These are phyloP conservation scores for Ectropis crepuscularia DNA, from an alignment of 2,888 invertebrate genomes.

Conservation along the genomic window DNA sequence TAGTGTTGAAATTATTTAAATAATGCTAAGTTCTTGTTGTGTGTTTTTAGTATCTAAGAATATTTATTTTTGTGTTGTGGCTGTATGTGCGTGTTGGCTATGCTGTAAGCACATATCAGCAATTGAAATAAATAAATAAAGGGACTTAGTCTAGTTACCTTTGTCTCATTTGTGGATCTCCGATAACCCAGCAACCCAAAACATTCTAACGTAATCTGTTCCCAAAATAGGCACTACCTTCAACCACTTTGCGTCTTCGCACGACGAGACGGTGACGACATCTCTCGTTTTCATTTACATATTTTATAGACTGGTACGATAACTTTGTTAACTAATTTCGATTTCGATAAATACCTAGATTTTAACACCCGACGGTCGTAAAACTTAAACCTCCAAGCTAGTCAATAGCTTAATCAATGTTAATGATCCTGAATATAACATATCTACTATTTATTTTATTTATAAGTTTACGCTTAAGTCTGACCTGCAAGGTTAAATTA, in stretches of 20 bases:
- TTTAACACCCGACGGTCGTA: constrained; percentile 39
- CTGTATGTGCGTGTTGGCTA: too few species aligned
- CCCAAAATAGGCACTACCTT: background rate
- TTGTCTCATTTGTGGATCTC: too few species aligned
- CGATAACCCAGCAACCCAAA: too few species aligned
- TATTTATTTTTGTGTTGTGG: too few species aligned
- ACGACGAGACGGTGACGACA: constrained; percentile 43
- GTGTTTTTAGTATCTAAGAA: too few species aligned
- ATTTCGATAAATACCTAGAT: constrained; percentile 38
- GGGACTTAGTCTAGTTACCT: too few species aligned
- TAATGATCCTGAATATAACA: constrained; percentile 10
- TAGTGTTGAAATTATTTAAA: too few species aligned
- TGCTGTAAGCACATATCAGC: too few species aligned
- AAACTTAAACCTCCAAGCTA: constrained; percentile 23
- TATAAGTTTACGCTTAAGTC: background rate
- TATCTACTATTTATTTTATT: background rate
- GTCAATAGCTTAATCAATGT: constrained; percentile 32
- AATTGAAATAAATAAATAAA: too few species aligned
- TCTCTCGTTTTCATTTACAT: constrained; percentile 41
- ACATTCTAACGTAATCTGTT: too few species aligned
- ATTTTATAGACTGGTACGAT: constrained; percentile 50
- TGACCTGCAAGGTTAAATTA: constrained; percentile 4
- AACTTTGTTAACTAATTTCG: constrained; percentile 43
- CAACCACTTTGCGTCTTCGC: constrained; percentile 2
- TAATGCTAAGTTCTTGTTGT: too few species aligned